Evolutionary conservation across 1,140 invertebrate species (phyloP), one percentile per base, ranked within the genome.

Genomic region (Panagrolaimus sp.): DNA sequence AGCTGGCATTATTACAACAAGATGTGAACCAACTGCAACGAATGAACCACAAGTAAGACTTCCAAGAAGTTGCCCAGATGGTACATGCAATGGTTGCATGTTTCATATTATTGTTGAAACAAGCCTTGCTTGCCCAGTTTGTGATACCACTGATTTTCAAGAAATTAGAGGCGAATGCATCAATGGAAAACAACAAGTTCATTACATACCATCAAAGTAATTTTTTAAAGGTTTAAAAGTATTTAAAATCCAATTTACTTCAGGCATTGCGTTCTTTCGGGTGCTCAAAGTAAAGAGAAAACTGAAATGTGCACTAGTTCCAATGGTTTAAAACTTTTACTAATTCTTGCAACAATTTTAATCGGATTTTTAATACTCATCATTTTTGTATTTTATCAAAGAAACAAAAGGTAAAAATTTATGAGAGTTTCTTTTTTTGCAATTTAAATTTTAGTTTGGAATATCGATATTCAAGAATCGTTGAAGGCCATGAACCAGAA

Each of bases 71-170:
- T 88, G 88, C 78, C 84, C 87, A 0, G 87, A 88, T 80, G 88
- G 87, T 4, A 89, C 88, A 1, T 89, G 88, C 78, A 87, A 88
- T 78, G 88, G 88, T 3, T 88, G 88, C 76, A 84, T 84, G 62
- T 88, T 87, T 74, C 87, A 88, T 75, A 86, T 89, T 69, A 79
- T 77, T 67, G 84, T 82, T 44, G 64, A 72, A 20, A 84, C 84
- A 45, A 70, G 77, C 14, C 79, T 77, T 61, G 88, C 87, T 1
- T 89, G 88, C 80, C 87, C 87, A 23, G 71, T 85, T 14, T 89
- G 88, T 77, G 63, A 71, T 9, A 81, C 81, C 4, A 75, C 85
- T 27, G 82, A 85, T 66, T 85, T 84, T 67, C 48, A 75, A 14
- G 82, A 86, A 27, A 86, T 88, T n/a, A 82, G 83, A 51, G 87